Base-by-base conservation (phyloP, 2,797 vertebrate species). In the Micropoecilia bifurca region DNA sequence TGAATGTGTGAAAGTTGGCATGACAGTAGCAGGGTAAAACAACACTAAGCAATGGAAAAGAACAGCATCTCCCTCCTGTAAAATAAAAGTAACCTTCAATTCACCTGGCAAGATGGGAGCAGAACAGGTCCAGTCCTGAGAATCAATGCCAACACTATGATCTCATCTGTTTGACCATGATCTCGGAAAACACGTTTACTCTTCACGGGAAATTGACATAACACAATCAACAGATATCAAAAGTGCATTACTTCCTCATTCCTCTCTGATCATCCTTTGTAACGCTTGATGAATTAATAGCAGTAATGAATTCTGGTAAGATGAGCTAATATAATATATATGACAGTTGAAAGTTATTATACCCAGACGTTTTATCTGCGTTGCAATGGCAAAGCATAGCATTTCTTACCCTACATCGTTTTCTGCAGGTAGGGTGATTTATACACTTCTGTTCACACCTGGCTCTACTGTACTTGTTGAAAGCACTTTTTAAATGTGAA, bases 51-150 rank as follows among this genome's bases (percentile, higher is more conserved):
- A 61, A 63, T 83, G 85, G 88, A 90, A 89, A 89, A 81, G 87
- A 82, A 78, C 43, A 61, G 13, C 10, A 18, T 5, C 30, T 25
- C 74, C 75, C 76, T 77, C 50, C 76, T 81, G 78, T 84, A 85
- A 87, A 90, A 83, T 80, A 74, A 83, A 80, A 73, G 83, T 91
- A 91, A 93, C 91, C 91, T 94, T 84, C 80, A 59, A 85, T 93
- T 93, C 91, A 94, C 90, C 90, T 88, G 80, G 75, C 55, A 61
- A 28, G 55, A 89, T 74, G 85, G 55, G 25, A 87, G 81, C 73
- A 13, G 72, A 87, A 85, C 93, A 16, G 87, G 95, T 92, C 93
- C 89, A 47, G 83, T 94, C 93, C 89, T 94, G 95, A 95, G 80
- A 76, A 80, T 78, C 83, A 73, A 76, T 89, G 87, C 87, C 88